These are phyloP conservation scores for Resseliella maxima DNA, from an alignment of 2,888 invertebrate genomes.

Conservation along the genomic window DNA sequence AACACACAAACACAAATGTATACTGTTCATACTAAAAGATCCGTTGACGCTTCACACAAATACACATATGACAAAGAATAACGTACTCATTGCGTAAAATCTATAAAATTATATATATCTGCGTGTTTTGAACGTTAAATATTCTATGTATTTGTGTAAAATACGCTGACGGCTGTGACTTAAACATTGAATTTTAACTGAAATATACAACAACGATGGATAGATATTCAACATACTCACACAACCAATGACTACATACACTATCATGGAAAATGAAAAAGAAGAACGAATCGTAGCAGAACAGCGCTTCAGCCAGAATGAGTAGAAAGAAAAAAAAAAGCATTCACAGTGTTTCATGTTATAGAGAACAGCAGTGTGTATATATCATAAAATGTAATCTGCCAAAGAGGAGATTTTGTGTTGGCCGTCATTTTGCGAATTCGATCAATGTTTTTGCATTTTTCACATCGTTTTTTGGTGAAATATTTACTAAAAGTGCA, in stretches of 20 bases:
- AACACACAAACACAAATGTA: not conserved
- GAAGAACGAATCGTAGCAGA: slow-evolving; percentile 40
- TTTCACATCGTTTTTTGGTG: slow-evolving; percentile 18
- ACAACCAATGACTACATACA: not conserved
- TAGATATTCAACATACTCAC: not conserved
- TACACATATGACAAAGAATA: not conserved
- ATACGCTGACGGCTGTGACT: slow-evolving; percentile 43
- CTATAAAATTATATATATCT: not conserved
- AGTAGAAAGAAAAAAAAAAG: slow-evolving; percentile 38
- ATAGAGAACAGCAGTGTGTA: slow-evolving; percentile 53
- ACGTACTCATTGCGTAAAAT: slow-evolving; percentile 1
- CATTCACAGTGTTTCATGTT: slow-evolving; percentile 52
- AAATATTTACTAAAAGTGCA: slow-evolving; percentile 8
- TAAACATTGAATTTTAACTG: not conserved
- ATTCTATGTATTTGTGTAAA: not conserved
- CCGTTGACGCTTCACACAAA: slow-evolving; percentile 12
- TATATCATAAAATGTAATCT: slow-evolving; percentile 56
- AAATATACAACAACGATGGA: not conserved
- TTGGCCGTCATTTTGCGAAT: slow-evolving; percentile 61
- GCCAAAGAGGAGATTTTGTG: slow-evolving; percentile 56
- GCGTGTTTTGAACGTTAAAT: not conserved
- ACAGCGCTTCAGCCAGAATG: slow-evolving; percentile 34
- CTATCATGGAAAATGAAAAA: slow-evolving; percentile 24
- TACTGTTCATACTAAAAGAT: not conserved
- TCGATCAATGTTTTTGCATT: slow-evolving; percentile 54